Conservation (phyloP, 2,888 invertebrate species). For the Eupelmus urozonus region DNA sequence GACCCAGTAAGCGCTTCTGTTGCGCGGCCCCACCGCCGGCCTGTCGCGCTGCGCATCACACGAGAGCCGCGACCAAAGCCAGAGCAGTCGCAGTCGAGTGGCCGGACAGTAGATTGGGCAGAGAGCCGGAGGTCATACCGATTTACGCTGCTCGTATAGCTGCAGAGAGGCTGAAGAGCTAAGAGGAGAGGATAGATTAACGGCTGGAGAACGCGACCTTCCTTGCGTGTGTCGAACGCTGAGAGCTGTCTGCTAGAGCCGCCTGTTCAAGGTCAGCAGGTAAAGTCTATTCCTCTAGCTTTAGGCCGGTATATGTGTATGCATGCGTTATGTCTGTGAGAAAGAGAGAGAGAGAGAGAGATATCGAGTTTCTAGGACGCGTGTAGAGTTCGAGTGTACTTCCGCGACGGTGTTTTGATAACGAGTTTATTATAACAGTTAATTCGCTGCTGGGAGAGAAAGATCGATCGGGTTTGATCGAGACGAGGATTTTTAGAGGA, state of each 20-base stretch:
- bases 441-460: not conserved
- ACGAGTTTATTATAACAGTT: slow-evolving; percentile 37
- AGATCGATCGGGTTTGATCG: no score
- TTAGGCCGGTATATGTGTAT: not conserved
- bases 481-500: no score
- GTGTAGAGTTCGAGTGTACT: no score
- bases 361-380: not conserved
- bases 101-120: not conserved
- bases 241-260: no score
- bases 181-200: no score
- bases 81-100: slow-evolving; percentile 1
- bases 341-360: not conserved
- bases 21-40: slow-evolving; percentile 23
- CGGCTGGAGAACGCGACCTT: not conserved
- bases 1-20: slow-evolving; percentile 71
- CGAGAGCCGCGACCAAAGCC: no score
- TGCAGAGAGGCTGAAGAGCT: not conserved
- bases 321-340: not conserved
- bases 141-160: not conserved
- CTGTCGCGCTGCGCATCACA: slow-evolving; percentile 4
- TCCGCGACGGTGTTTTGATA: slow-evolving; percentile 28
- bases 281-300: not conserved
- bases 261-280: not conserved
- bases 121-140: not conserved
- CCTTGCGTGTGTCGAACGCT: not conserved